A percentile compares a stretch with the other conserved stretches of the same genome.
Conservation (phyloP, 2,797 vertebrate species). For the Limosa lapponica region DNA sequence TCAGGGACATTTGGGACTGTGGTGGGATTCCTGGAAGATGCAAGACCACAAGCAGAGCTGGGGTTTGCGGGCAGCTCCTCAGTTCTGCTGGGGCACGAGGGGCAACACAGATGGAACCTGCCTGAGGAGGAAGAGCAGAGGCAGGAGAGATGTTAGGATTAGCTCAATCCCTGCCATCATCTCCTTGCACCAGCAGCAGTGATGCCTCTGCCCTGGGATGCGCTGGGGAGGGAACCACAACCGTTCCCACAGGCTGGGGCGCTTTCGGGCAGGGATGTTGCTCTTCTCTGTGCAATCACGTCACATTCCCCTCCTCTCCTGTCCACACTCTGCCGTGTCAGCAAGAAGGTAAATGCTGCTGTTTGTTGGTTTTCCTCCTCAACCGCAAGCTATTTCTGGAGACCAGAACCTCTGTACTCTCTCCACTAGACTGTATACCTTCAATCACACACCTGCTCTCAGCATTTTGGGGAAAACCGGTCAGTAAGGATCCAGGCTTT, state of each 20-base stretch:
- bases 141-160: background rate
- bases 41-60: background rate
- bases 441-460: background rate
- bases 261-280: accelerated
- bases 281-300: background rate
- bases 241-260: accelerated
- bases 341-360: background rate
- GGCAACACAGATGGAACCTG: background rate
- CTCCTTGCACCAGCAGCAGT: background rate
- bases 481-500: background rate
- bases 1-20: background rate
- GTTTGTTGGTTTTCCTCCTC: background rate
- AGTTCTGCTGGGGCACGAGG: accelerated
- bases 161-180: background rate
- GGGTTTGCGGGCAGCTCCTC: background rate
- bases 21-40: background rate
- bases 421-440: background rate
- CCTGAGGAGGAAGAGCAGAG: background rate
- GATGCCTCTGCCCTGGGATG: accelerated
- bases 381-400: background rate
- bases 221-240: background rate
- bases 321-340: background rate
- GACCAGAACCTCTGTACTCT: background rate
- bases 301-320: background rate
- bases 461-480: background rate